Percentiles rank a stretch among this genome's conserved stretches.
These are phyloP conservation scores for Paramisgurnus dabryanus DNA, from an alignment of 2,113 vertebrate genomes.

Conservation along the genomic window DNA sequence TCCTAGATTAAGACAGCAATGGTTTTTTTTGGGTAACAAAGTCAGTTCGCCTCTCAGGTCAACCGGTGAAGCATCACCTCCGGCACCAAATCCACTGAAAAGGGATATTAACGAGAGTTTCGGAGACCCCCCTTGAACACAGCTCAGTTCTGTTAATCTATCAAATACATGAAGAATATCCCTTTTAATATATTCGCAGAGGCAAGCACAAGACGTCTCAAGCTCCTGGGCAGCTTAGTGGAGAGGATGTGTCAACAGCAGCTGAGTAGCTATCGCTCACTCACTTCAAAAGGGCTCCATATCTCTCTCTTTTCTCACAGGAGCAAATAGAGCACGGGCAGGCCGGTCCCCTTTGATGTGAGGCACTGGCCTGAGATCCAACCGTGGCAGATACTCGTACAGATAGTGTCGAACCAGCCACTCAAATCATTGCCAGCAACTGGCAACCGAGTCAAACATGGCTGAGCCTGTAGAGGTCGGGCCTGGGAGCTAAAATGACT, in stretches of 20 bases:
- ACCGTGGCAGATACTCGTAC: neutral
- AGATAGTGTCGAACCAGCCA: slow-evolving; percentile 22
- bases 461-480: neutral
- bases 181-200: slow-evolving; percentile 6
- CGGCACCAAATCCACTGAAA: neutral
- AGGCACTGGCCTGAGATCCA: slow-evolving; percentile 1
- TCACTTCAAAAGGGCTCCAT: slow-evolving; percentile 18
- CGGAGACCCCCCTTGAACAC: neutral
- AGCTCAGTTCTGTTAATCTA: neutral
- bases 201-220: neutral
- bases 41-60: too few relatives aligned
- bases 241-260: slow-evolving; percentile 13
- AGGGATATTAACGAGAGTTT: neutral
- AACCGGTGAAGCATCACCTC: too few relatives aligned
- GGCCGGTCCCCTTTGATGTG: slow-evolving; percentile 25
- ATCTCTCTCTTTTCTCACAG: neutral
- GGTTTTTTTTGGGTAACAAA: too few relatives aligned
- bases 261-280: slow-evolving; percentile 8
- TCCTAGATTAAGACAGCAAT: too few relatives aligned
- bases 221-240: slow-evolving; percentile 17
- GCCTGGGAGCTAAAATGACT: neutral
- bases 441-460: neutral
- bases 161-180: slow-evolving; percentile 10
- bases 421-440: slow-evolving; percentile 4
- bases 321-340: slow-evolving; percentile 7